Evolutionary conservation across 2,888 invertebrate genomes (phyloP), one percentile per base, ranked within the genome.

Genomic region (Euzophera pinguis): DNA sequence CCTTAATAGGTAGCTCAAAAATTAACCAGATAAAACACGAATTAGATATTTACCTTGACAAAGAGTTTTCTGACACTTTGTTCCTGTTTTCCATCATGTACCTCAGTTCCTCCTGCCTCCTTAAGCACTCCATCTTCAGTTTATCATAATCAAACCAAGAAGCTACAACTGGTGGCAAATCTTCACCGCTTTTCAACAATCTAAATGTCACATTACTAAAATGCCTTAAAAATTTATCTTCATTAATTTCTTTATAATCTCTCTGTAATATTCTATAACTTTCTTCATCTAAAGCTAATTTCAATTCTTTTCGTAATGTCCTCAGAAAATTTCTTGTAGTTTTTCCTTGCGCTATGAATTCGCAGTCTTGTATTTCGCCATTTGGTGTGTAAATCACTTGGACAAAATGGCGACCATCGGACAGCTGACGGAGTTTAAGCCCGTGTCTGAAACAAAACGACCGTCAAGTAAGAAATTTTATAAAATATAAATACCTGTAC

Each of bases 371-470:
- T 4, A 94, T 81, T 53, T 78, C 84, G 63, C 92, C 91, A 65
- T 90, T 87, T 65, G 90, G 90, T 50, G 92, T 86, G 86, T 93
- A 94, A 62, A 94, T 94, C 34, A 94, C 78, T 81, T 94, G 94
- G 45, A 94, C 91, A 75, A 94, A 91, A 78, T 93, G 92, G 63
- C 88, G 86, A 53, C 94, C 93, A 70, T 94, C 93, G n/a, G 93
- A 92, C 61, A 94, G 81, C 75, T 95, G 94, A 14, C 94, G 92
- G 17, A 94, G 90, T 61, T 90, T 91, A 16, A 94, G 73, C 1
- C 92, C 92, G 47, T 75, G 73, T 54, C 92, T 92, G 88, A 17
- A 88, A 90, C 74, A 81, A 83, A n/a, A n/a, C n/a, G n/a, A n/a
- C n/a, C n/a, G n/a, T n/a, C n/a, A n/a, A n/a, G n/a, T n/a, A n/a